Base-by-base conservation (phyloP, 2,797 vertebrate genomes). In the Gobionotothen gibberifrons region DNA sequence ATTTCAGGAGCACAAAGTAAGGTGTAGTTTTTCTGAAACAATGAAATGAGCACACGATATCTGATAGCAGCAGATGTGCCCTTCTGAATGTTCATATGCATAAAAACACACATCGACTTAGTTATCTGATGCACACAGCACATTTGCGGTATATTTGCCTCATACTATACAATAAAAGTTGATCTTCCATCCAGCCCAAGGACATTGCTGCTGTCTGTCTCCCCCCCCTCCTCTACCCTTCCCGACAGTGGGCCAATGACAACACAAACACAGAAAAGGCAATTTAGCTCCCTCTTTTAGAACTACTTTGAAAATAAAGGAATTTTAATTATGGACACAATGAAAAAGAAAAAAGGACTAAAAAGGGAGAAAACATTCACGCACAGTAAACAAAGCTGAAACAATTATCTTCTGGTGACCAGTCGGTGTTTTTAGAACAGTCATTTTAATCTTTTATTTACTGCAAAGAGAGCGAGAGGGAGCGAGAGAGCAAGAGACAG, bases 401-500 rank as follows among this genome's bases (percentile, higher is more conserved):
- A 95, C 96, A 96, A 96, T 96, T 97, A 97, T 98, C 96, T 97
- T 95, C 96, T 97, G 95, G 96, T 95, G 95, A 96, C 96, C 95
- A 96, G 93, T 96, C 93, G 84, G 93, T 95, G 94, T 96, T 95
- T 96, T 95, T 96, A 96, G 93, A 96, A 95, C 92, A 96, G 94
- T 94, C 95, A 95, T 97, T 96, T 96, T 96, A 96, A 95, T 97
- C 96, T 96, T 96, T 97, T 96, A 96, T 97, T 97, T 97, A 95
- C 96, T 95, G 93, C 93, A 89, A 91, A 93, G 93, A 92, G 93
- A 91, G 93, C 85, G 90, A 88, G 88, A 74, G 83, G 71, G 86
- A 82, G 85, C 1, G 86, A 88, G 93, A 92, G 94, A 94, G 94
- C 92, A 93, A 95, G 94, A 88, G 84, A 78, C 64, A 81, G 86